Evolutionary conservation across 2,888 invertebrate species (phyloP), one percentile per base, ranked within the genome.

Genomic region (Nemoura dubitans): DNA sequence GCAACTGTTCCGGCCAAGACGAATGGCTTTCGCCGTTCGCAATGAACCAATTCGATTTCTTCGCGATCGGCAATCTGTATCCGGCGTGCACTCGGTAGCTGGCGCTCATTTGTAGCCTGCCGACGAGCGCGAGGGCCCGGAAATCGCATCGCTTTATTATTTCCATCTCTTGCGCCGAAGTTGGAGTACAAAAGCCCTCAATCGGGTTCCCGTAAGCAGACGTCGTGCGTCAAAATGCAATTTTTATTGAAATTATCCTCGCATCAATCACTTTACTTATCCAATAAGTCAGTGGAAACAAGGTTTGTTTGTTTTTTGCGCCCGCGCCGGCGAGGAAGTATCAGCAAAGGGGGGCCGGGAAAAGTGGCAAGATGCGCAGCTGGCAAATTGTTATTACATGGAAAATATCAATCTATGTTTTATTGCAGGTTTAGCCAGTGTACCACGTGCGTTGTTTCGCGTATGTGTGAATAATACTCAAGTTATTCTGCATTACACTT

Each of bases 241-340:
- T 81, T 81, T 81, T 81, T 81, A 81, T 81, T 81, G 81, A 81
- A 81, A 81, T 81, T 81, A 81, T 81, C 81, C 27, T 5, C 29
- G n/a, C 81, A 81, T 81, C 81, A 28, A 81, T 81, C 81, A 81
- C 30, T 81, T 81, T 5, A 3, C 14, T 30, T 28, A 28, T 81
- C 28, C 81, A 30, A 81, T 81, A 28, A 81, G n/a, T 78, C 29
- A 81, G 16, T 7, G 26, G 78, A 78, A 78, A 78, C 27, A 59
- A 59, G 1, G 21, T 21, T 36, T 36, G 36, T 36, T 36, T 36
- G 36, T 36, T 59, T 59, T 59, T 59, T 59, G 3, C 21, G 10
- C 21, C 10, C 10, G 3, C 10, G 36, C 10, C 36, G n/a, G 59
- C 59, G 14, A 10, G 21, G 59, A 21, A 59, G 21, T 59, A 59